Conservation (phyloP, 2,797 vertebrate species). For the Chromobotia macracanthus region DNA sequence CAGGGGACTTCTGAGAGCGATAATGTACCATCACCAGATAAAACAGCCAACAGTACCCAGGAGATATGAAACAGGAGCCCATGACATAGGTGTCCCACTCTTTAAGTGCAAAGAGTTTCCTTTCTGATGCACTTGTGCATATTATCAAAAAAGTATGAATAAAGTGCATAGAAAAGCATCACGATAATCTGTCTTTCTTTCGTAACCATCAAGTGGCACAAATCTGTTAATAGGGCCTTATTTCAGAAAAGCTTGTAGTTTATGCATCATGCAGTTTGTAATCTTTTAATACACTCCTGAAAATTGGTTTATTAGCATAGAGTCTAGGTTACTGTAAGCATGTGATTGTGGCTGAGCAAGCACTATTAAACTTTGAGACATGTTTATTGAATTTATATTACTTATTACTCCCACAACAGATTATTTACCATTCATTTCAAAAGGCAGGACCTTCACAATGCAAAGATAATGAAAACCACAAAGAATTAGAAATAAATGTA, state of each 20-base stretch:
- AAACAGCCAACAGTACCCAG: constrained; percentile 17
- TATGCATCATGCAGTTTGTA: constrained; percentile 16
- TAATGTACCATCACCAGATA: constrained; percentile 54
- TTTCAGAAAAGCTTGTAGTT: constrained; percentile 3
- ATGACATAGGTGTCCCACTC: constrained; percentile 24
- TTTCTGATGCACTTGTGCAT: constrained; percentile 21
- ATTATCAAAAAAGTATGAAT: constrained; percentile 34
- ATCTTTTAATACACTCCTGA: constrained; percentile 28
- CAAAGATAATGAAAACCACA: neutral
- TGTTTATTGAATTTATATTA: neutral
- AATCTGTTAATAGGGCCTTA: constrained; percentile 22
- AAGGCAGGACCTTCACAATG: neutral
- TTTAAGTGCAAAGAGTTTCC: constrained; percentile 20
- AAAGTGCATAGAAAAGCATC: constrained; percentile 32
- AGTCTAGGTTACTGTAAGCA: neutral
- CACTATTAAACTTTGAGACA: neutral
- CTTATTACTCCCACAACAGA: neutral
- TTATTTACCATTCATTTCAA: neutral
- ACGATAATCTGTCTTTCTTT: constrained; percentile 10
- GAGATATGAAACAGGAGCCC: constrained; percentile 19
- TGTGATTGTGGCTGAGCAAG: no score
- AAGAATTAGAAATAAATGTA: no score
- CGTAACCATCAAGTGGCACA: constrained; percentile 9
- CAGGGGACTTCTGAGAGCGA: constrained; percentile 45
- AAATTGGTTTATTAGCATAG: constrained; percentile 4